Conservation (phyloP, 2,113 vertebrate genomes). For the Xiphias gladius region DNA sequence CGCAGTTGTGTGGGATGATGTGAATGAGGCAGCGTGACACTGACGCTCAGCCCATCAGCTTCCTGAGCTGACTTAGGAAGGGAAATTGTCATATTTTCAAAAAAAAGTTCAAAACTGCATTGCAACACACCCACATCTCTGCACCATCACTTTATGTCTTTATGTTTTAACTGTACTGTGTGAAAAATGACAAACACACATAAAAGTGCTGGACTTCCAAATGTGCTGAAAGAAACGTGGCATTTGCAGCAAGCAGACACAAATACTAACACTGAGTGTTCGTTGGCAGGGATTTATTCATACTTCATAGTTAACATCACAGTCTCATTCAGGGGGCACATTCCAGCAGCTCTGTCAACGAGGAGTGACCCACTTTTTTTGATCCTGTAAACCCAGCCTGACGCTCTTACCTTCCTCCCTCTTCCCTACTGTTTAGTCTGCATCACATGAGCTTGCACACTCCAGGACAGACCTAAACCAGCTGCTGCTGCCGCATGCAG, state of each 20-base stretch:
- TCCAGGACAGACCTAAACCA: slow-evolving; percentile 45
- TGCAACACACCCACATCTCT: slow-evolving; percentile 6
- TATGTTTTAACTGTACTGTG: neutral
- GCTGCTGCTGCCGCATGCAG: slow-evolving; percentile 17
- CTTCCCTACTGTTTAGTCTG: slow-evolving; percentile 60
- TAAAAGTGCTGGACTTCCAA: neutral
- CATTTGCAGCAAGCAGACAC: slow-evolving; percentile 18
- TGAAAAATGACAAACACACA: slow-evolving; percentile 23
- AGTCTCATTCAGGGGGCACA: slow-evolving; percentile 41
- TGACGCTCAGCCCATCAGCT: slow-evolving; percentile 34
- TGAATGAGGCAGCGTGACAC: neutral
- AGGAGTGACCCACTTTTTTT: slow-evolving; percentile 53
- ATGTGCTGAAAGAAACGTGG: neutral
- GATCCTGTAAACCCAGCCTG: slow-evolving; percentile 19
- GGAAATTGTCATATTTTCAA: neutral
- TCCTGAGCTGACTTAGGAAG: neutral
- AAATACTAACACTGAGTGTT: neutral
- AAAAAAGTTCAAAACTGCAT: slow-evolving; percentile 7
- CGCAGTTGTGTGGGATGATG: slow-evolving; percentile 15
- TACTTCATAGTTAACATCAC: slow-evolving; percentile 46
- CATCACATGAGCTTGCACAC: slow-evolving; percentile 48
- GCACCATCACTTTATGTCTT: neutral
- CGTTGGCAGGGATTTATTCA: slow-evolving; percentile 23
- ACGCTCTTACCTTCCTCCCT: slow-evolving; percentile 39
- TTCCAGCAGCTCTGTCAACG: slow-evolving; percentile 54